Evolutionary conservation across 2,797 vertebrate species (phyloP).

Genomic region (Macropus fuliginosus): DNA sequence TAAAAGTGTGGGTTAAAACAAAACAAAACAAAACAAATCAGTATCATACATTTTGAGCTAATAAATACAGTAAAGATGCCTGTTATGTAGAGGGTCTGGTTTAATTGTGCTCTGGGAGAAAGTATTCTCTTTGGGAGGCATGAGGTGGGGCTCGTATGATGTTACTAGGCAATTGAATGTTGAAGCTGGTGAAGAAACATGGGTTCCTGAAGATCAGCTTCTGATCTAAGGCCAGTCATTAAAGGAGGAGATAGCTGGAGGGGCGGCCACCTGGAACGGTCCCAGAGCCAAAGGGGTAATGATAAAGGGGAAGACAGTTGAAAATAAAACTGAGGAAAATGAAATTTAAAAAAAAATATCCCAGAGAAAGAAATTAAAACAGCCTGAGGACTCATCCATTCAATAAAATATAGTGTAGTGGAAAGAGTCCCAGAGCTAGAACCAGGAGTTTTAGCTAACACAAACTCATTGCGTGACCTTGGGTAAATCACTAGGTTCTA

Average conservation of each 20-base stretch:
- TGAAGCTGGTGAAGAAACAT: slow-evolving; percentile 3
- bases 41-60: slow-evolving; percentile 19
- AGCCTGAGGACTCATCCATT: background rate
- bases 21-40: background rate
- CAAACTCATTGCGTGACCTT: background rate
- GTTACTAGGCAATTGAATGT: slow-evolving; percentile 19
- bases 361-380: background rate
- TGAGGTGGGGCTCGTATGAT: background rate
- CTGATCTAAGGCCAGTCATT: background rate
- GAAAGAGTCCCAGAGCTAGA: background rate
- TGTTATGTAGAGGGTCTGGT: slow-evolving; percentile 5
- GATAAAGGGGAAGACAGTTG: background rate
- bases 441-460: background rate
- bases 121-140: slow-evolving; percentile 25
- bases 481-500: background rate
- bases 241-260: background rate
- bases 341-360: background rate
- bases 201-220: background rate
- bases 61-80: background rate
- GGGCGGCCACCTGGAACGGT: background rate
- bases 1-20: background rate
- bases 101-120: slow-evolving; percentile 43
- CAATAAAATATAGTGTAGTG: background rate
- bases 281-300: background rate
- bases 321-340: background rate